Evolutionary conservation across 2,888 invertebrate species (phyloP).

Genomic region (Rhimphoctona megacephalus): DNA sequence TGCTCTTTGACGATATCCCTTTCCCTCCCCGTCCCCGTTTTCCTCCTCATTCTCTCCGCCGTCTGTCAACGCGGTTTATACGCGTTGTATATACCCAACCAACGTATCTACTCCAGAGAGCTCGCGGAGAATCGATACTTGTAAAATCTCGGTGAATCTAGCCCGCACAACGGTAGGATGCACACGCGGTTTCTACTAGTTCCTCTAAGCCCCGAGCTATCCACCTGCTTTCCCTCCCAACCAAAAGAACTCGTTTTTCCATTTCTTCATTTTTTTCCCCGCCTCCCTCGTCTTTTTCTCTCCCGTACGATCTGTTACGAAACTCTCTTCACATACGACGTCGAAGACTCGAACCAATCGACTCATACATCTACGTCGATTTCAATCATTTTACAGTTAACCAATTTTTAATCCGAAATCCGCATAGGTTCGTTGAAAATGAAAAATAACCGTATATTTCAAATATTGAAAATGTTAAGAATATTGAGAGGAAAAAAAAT

Average conservation of each 20-base stretch:
- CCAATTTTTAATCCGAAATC: not conserved
- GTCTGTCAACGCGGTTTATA: constrained; percentile 79
- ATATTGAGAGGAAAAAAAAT: not conserved
- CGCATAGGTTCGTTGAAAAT: not conserved
- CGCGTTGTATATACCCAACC: constrained; percentile 53
- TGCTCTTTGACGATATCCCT: constrained; percentile 83
- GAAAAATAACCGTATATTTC: not conserved
- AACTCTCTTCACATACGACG: not conserved
- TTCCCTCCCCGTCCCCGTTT: not conserved
- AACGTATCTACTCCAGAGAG: constrained; percentile 32
- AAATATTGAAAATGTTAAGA: not conserved
- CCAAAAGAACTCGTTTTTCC: constrained; percentile 23
- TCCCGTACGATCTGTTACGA: not conserved
- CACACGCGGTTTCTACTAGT: constrained; percentile 60
- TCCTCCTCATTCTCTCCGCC: constrained; percentile 61
- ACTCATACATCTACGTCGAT: not conserved
- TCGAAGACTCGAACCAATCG: not conserved
- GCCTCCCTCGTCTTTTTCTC: not conserved
- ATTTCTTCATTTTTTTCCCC: constrained; percentile 3
- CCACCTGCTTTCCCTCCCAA: not conserved
- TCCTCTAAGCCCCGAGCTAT: constrained; percentile 14
- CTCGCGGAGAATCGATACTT: constrained; percentile 81
- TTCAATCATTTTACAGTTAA: not conserved
- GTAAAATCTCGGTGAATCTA: constrained; percentile 81
- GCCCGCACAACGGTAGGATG: constrained; percentile 45